Evolutionary conservation across 1,140 invertebrate genomes (phyloP), one percentile per base, ranked within the genome.

Genomic region (Hesperophylax magnus): DNA sequence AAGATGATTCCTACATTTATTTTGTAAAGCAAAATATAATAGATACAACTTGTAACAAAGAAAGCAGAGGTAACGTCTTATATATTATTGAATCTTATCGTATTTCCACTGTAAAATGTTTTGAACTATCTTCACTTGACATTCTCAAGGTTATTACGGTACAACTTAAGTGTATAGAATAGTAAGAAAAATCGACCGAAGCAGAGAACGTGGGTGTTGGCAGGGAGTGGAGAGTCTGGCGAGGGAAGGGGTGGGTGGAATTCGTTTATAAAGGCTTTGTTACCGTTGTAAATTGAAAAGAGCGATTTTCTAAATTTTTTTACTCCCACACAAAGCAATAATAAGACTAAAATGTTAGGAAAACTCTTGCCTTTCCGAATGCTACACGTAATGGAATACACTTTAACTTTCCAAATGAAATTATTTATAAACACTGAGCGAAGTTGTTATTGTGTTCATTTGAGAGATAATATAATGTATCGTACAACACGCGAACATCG

Each of bases 251-350:
- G 39, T 47, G 39, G 69, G 54, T 24, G 69, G 52, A 72, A 72
- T 72, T 72, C 69, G 69, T 52, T 72, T 72, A 72, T 72, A 72
- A 72, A 72, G 69, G 69, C 69, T 72, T 72, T 52, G 69, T 72
- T 53, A 54, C 69, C 52, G 47, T 20, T 72, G 47, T 72, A 72
- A 72, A 72, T 72, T 72, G 69, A 72, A 72, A 72, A 72, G 52
- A 72, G 47, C 47, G 47, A 53, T 72, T 72, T 72, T 72, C 47
- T 72, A 53, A 72, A 72, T 72, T 72, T 72, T 22, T 22, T 72
- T 72, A 14, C 52, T 24, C 69, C 39, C 69, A 72, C 47, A 72
- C 52, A 72, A 72, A 72, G 69, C 69, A 72, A 72, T 67, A 67
- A 67, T 72, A 72, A 72, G 69, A 72, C 69, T 72, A 54, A 72